Evolutionary conservation across 2,797 vertebrate genomes (phyloP), one percentile per base, ranked within the genome.

Genomic region (Ambastaia sidthimunki): DNA sequence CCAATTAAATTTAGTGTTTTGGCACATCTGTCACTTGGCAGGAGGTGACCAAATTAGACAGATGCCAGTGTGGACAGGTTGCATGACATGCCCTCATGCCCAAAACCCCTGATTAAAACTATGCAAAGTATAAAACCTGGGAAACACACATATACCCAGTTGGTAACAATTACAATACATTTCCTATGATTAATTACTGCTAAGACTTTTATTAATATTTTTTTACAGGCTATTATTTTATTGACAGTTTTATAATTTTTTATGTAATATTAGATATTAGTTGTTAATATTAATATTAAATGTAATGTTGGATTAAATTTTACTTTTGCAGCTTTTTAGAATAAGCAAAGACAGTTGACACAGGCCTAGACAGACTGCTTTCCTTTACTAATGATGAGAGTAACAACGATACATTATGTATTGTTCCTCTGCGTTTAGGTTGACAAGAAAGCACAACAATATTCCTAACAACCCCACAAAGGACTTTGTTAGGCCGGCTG

Each of bases 401-500:
- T 28, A 48, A 54, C 2, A 25, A 4, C 25, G n/a, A 48, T 21
- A 1, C 41, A 54, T 13, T n/a, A 31, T 25, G 12, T 3, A 28
- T 65, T 76, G 6, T 50, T 23, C 2, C 25, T 11, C 18, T 9
- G 28, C 60, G 57, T 69, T 73, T 28, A 71, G 34, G 47, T 28
- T 65, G 76, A 74, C 74, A 18, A 18, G 12, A 50, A 74, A 63
- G 37, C n/a, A 23, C 18, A 44, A 68, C 37, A 31, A 59, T 68
- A 52, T 65, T 54, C 12, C 44, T 65, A 81, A 78, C 54, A 54
- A 77, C 80, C 62, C 80, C 79, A 78, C 65, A 31, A 69, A 31
- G 69, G 72, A 87, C 66, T 15, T 74, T 74, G 74, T 62, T 52
- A 76, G 81, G 84, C 67, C 81, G 77, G 67, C 73, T 85, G 65